Conservation (phyloP, 1,140 invertebrate species). For the Idris sp. region DNA sequence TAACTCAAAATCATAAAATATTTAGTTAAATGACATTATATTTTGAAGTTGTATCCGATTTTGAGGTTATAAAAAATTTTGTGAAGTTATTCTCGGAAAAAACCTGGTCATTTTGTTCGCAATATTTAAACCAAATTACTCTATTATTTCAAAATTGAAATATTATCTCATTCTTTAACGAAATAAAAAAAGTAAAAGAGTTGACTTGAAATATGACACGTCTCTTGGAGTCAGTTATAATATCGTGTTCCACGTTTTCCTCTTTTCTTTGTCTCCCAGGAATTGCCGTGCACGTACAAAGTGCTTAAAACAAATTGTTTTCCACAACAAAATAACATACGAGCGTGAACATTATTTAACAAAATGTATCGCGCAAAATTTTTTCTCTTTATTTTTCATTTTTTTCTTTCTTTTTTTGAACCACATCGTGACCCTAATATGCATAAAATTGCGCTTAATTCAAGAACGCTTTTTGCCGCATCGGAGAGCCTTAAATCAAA, state of each 20-base stretch:
- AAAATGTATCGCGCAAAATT: slow-evolving; percentile 6
- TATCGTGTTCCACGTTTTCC: slow-evolving; percentile 31
- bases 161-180: too few relatives aligned
- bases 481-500: slow-evolving; percentile 40
- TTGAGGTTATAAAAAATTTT: too few relatives aligned
- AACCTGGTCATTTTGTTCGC: too few relatives aligned
- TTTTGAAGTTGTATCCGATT: too few relatives aligned
- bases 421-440: slow-evolving; percentile 33
- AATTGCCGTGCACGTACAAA: slow-evolving; percentile 14
- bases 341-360: slow-evolving; percentile 10
- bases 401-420: slow-evolving; percentile 11
- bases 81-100: too few relatives aligned
- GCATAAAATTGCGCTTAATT: slow-evolving; percentile 42
- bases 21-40: too few relatives aligned
- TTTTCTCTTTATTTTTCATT: too few relatives aligned
- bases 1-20: too few relatives aligned
- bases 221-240: slow-evolving; percentile 28
- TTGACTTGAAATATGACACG: slow-evolving; percentile 33
- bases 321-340: slow-evolving; percentile 13
- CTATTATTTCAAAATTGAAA: too few relatives aligned
- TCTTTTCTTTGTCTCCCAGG: slow-evolving; percentile 28
- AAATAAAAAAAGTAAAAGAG: too few relatives aligned
- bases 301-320: slow-evolving; percentile 41
- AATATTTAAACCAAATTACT: too few relatives aligned
- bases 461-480: slow-evolving; percentile 19